Conservation (phyloP, 2,113 vertebrate species). For the Coptodon rendalli region DNA sequence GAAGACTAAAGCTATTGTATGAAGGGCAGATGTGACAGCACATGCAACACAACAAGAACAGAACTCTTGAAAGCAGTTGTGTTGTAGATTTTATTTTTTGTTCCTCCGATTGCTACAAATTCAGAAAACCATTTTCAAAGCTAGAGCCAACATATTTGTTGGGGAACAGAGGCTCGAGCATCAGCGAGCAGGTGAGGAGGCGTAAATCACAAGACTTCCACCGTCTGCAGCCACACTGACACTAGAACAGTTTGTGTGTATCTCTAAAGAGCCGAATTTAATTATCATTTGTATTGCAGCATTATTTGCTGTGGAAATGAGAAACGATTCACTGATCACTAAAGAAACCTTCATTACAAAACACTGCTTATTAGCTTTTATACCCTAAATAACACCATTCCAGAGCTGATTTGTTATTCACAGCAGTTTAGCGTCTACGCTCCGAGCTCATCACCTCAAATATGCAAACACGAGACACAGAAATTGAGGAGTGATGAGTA, state of each 20-base stretch:
- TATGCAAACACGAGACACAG: neutral
- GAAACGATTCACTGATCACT: neutral
- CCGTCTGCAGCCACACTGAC: neutral
- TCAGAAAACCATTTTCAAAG: neutral
- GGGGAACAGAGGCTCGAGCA: fast-evolving
- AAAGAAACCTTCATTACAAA: neutral
- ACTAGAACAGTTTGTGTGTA: neutral
- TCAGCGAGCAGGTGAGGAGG: neutral
- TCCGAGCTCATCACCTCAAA: neutral
- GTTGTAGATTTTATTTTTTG: neutral
- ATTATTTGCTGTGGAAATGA: neutral
- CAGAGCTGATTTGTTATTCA: neutral
- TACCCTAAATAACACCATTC: neutral
- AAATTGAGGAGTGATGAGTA: neutral
- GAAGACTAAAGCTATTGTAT: fast-evolving
- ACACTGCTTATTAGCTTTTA: neutral
- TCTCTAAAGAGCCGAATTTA: fast-evolving
- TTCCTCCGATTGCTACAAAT: neutral
- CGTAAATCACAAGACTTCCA: neutral
- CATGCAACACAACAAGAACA: neutral
- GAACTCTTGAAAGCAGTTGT: neutral
- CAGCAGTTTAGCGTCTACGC: neutral
- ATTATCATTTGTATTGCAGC: fast-evolving
- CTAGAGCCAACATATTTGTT: neutral
- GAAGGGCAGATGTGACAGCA: fast-evolving